Percentiles rank a stretch among this genome's conserved stretches.
These are phyloP conservation scores for Dusona sp. DNA, from an alignment of 2,888 invertebrate genomes.

Conservation along the genomic window DNA sequence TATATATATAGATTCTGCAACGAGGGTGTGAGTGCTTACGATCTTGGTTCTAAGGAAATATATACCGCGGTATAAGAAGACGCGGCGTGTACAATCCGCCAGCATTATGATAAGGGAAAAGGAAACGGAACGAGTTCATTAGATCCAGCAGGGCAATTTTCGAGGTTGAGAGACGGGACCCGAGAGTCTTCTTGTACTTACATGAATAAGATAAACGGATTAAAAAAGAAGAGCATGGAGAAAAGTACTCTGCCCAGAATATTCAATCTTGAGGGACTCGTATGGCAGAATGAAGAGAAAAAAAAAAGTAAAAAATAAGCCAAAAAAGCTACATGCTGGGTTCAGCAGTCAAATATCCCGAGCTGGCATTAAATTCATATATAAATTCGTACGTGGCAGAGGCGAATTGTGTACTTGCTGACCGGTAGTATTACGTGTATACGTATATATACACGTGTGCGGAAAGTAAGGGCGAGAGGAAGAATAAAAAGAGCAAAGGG, in stretches of 20 bases:
- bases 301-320: background rate
- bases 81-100: conserved; percentile 36
- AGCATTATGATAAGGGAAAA: conserved; percentile 64
- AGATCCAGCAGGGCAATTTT: conserved; percentile 53
- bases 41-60: conserved; percentile 53
- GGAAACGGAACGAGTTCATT: conserved; percentile 64
- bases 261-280: conserved; percentile 44
- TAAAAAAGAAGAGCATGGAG: conserved; percentile 6
- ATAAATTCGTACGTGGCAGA: conserved; percentile 42
- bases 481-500: conserved; percentile 35
- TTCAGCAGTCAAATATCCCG: conserved; percentile 35
- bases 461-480: conserved; percentile 44
- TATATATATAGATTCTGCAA: background rate
- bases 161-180: conserved; percentile 59
- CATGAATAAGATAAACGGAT: conserved; percentile 67
- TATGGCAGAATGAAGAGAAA: conserved; percentile 5
- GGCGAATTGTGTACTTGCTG: conserved; percentile 26
- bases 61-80: conserved; percentile 8
- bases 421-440: conserved; percentile 16
- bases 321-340: conserved; percentile 21
- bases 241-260: conserved; percentile 22
- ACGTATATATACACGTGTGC: conserved; percentile 13
- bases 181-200: conserved; percentile 61
- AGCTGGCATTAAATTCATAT: conserved; percentile 46
- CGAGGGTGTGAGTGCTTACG: conserved; percentile 18